Evolutionary conservation across 2,113 vertebrate species (phyloP).

Genomic region (Mus musculus): GRCm39 chr13:29107501-29108000

Average conservation of each 20-base stretch:
- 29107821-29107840: background rate
- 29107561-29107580: background rate
- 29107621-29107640: no score
- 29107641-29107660: no score
- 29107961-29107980: conserved; percentile 53
- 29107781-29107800: background rate
- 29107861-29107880: background rate
- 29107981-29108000: conserved; percentile 71
- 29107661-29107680: no score
- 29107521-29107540: background rate
- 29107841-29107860: background rate
- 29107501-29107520: background rate
- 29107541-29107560: background rate
- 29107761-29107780: background rate
- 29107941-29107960: conserved; percentile 48
- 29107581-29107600: background rate
- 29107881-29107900: conserved; percentile 30
- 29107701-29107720: no score
- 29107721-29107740: no score
- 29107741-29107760: background rate
- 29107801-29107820: background rate
- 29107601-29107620: no score
- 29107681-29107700: no score
- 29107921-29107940: conserved; percentile 11
- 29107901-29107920: conserved; percentile 57